Conservation (phyloP, 2,797 vertebrate species). For the Coluber constrictor region DNA sequence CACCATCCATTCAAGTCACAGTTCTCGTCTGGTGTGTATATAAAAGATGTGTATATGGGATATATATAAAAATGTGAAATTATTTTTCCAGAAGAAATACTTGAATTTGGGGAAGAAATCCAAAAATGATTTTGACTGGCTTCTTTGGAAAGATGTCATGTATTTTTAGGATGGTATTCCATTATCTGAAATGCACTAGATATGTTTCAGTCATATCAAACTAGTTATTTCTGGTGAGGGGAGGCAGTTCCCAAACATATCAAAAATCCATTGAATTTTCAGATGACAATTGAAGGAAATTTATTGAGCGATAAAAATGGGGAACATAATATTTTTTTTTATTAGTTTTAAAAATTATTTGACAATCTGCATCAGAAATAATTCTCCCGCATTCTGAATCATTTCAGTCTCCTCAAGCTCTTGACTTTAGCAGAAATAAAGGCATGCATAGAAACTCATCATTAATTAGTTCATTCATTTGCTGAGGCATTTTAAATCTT, state of each 20-base stretch:
- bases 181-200: neutral
- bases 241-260: slow-evolving; percentile 10
- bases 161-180: neutral
- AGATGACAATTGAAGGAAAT: slow-evolving; percentile 28
- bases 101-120: neutral
- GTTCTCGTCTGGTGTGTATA: too few species aligned
- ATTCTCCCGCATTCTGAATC: slow-evolving; percentile 18
- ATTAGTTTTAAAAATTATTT: slow-evolving; percentile 22
- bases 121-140: neutral
- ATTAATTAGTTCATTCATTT: neutral
- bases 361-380: slow-evolving; percentile 12
- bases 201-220: slow-evolving; percentile 8
- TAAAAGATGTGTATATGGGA: too few species aligned
- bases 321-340: neutral
- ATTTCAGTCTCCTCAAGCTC: neutral
- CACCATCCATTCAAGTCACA: too few species aligned
- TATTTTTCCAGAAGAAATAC: neutral
- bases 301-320: slow-evolving; percentile 38
- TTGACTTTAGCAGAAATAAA: slow-evolving; percentile 2
- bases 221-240: slow-evolving; percentile 30
- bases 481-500: neutral
- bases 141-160: neutral
- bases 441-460: neutral
- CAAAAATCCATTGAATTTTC: slow-evolving; percentile 23
- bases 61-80: too few species aligned